Evolutionary conservation across 1,140 invertebrate species (phyloP).

Genomic region (Aphelinus atriplicis): DNA sequence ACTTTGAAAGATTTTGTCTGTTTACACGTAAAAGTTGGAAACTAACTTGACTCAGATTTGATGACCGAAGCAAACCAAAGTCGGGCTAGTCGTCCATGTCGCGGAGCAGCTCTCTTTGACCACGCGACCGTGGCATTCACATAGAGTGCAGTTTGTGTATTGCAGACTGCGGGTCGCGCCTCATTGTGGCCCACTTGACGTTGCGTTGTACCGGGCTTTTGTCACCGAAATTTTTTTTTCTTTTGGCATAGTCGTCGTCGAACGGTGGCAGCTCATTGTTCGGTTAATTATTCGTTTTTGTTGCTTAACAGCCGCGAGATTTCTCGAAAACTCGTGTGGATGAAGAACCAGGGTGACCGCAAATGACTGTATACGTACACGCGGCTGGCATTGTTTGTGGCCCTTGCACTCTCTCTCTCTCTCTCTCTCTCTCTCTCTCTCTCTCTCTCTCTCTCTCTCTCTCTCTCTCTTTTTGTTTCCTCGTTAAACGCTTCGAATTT

Average conservation of each 20-base stretch:
- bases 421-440: constrained; percentile 1
- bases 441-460: constrained; percentile 15
- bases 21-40: no score
- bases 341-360: constrained; percentile 8
- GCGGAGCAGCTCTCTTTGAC: no score
- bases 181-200: constrained; percentile 36
- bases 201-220: constrained; percentile 1
- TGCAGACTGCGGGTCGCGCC: neutral
- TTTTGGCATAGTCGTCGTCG: no score
- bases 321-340: constrained; percentile 10
- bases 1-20: no score
- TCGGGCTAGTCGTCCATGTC: no score
- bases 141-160: no score
- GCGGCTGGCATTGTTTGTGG: neutral
- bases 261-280: constrained; percentile 10
- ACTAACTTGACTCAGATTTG: no score
- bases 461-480: constrained; percentile 31
- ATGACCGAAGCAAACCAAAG: no score
- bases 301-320: constrained; percentile 30
- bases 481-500: constrained; percentile 31
- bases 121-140: neutral
- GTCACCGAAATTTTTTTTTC: no score
- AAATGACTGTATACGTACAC: neutral
- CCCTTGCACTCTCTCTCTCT: neutral
- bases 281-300: constrained; percentile 35